Base-by-base conservation (phyloP, 2,113 vertebrate species). In the Takifugu bimaculatus region DNA sequence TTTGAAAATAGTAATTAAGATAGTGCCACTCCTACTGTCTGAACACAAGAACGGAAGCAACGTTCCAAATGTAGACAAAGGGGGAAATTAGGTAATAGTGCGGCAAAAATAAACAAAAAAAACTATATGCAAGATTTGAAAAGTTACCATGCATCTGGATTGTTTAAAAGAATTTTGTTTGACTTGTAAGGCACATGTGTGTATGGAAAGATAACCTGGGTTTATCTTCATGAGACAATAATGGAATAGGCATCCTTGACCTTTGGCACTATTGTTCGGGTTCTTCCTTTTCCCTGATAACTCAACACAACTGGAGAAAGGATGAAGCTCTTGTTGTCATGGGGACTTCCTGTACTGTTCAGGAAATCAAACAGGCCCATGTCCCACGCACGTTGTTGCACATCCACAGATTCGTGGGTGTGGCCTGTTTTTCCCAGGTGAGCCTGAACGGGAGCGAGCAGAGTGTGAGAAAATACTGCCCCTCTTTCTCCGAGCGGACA, bases 401-500 rank as follows among this genome's bases (percentile, higher is more conserved):
- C 66, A 70, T 14, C 45, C 13, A 1, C 45, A 13, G n/a, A 3
- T 13, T 14, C 2, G 4, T n/a, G 45, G 13, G 45, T 63, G 76
- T 82, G 68, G 70, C 58, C 65, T 69, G 71, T 74, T 85, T 69
- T 74, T 85, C 49, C 51, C 52, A 76, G 74, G 55, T 63, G 66
- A 57, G 68, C 20, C 63, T 14, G 60, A 82, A 67, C 69, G 65
- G 54, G 25, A 69, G 68, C 57, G 77, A 85, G 63, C 26, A 35
- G 65, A 80, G 82, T 91, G 89, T 90, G 88, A 86, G 88, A 90
- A 91, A 91, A 86, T 63, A 51, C 69, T 70, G 71, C 58, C 64
- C 75, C 63, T 69, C 73, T 86, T 90, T 91, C 84, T 89, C 57
- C 35, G n/a, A 47, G 27, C 60, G 53, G 88, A 87, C 63, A 91